A percentile compares a stretch with the other conserved stretches of the same genome.
Conservation (phyloP, 64 coral and sea anemone genomes). For the Astreopora myriophthalma region DNA sequence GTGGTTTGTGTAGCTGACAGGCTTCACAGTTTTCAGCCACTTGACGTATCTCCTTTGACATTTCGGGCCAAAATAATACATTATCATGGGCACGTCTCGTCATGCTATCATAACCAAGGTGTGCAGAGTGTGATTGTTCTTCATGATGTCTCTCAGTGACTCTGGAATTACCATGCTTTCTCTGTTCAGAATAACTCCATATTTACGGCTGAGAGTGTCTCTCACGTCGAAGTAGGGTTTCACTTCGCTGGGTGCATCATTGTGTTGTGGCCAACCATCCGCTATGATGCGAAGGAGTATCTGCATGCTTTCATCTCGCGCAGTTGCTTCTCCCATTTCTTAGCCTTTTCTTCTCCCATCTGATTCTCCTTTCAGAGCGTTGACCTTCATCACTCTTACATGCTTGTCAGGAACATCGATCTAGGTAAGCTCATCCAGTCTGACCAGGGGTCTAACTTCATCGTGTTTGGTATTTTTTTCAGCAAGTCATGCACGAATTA, state of each 20-base stretch:
- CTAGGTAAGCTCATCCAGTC: too few relatives aligned
- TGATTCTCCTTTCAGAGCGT: too few relatives aligned
- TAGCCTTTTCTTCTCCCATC: too few relatives aligned
- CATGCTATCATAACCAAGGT: slow-evolving; percentile 15
- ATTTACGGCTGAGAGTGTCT: slow-evolving; percentile 9
- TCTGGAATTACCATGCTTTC: slow-evolving; percentile 15
- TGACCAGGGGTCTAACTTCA: slow-evolving; percentile 53
- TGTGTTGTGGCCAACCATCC: not conserved
- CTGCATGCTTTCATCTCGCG: not conserved
- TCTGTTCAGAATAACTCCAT: slow-evolving; percentile 24
- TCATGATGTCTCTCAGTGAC: not conserved
- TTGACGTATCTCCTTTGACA: slow-evolving; percentile 12
- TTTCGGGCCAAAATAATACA: slow-evolving; percentile 51
- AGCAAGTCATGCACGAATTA: not conserved
- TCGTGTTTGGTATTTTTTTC: too few relatives aligned
- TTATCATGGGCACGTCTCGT: slow-evolving; percentile 1
- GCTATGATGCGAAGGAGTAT: not conserved
- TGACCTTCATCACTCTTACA: too few relatives aligned
- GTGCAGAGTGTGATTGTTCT: slow-evolving; percentile 30
- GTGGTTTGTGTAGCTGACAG: slow-evolving; percentile 3
- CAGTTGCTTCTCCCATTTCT: slow-evolving; percentile 21
- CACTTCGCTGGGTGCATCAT: not conserved
- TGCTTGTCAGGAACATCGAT: too few relatives aligned
- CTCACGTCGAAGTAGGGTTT: not conserved
- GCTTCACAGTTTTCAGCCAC: slow-evolving; percentile 5